Conservation (phyloP, 53 echinoderm and acorn worm species). For the Echinometra lucunter region DNA sequence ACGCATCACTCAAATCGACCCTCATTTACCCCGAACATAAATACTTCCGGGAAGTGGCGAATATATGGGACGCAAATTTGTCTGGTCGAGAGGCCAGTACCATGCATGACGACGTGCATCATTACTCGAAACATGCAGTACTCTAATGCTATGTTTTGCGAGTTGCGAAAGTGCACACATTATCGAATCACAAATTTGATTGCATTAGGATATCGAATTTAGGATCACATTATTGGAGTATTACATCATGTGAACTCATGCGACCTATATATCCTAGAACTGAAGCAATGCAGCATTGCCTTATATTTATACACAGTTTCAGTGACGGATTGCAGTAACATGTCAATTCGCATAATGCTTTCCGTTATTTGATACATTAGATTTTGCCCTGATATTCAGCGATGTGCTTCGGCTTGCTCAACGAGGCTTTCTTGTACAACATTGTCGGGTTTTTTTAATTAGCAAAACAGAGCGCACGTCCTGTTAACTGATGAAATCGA, state of each 20-base stretch:
- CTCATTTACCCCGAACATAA: not conserved
- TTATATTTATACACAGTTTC: no score
- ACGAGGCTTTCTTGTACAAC: no score
- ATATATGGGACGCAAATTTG: not conserved
- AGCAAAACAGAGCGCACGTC: no score
- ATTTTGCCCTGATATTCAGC: no score
- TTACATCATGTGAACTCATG: not conserved
- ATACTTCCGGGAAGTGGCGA: slow-evolving; percentile 36
- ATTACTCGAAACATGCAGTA: not conserved
- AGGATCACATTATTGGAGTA: not conserved
- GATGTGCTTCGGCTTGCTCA: no score
- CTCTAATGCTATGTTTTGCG: not conserved
- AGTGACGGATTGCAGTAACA: no score
- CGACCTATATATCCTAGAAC: not conserved
- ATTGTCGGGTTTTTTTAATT: no score
- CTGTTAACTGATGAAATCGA: no score
- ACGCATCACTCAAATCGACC: not conserved
- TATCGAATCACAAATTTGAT: slow-evolving; percentile 3
- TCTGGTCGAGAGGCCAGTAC: not conserved
- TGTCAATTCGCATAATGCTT: no score
- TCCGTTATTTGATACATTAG: no score
- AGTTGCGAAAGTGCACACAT: slow-evolving; percentile 1
- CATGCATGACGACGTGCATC: not conserved
- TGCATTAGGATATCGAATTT: slow-evolving; percentile 34
- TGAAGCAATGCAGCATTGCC: not conserved